phyloP scores from a whole-genome alignment of 2,888 invertebrate species.

The Myathropa florea region DNA sequence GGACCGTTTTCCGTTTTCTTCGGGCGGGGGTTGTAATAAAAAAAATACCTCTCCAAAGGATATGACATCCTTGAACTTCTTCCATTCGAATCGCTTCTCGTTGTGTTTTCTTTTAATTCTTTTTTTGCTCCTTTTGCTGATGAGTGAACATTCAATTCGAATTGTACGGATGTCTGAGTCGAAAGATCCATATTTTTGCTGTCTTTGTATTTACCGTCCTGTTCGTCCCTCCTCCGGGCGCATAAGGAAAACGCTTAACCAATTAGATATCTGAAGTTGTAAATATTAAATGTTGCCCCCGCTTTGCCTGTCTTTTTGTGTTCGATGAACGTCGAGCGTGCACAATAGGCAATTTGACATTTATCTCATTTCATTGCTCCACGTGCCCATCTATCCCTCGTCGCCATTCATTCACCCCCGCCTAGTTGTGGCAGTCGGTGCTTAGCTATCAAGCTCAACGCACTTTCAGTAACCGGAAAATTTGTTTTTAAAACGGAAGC shows the following conservation, averaged over 20 bases:
- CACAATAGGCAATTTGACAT: conserved; percentile 45
- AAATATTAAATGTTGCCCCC: conserved; percentile 43
- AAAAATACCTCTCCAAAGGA: conserved; percentile 9
- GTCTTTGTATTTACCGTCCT: conserved; percentile 17
- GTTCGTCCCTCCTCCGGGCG: not conserved
- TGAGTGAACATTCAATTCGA: conserved; percentile 62
- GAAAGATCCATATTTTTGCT: conserved; percentile 6
- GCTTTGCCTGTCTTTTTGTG: not conserved
- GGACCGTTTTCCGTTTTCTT: not conserved
- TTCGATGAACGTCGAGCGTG: not conserved
- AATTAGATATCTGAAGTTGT: conserved; percentile 40
- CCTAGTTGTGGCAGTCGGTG: too few relatives aligned
- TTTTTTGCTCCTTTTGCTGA: conserved; percentile 21
- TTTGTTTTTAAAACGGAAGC: conserved; percentile 42
- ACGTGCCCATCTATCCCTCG: conserved; percentile 1
- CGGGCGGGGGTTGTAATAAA: not conserved
- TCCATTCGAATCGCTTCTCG: not conserved
- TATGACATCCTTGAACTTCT: conserved; percentile 49
- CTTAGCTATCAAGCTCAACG: not conserved
- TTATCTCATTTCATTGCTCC: conserved; percentile 38
- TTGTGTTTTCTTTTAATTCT: not conserved
- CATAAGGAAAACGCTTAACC: conserved; percentile 30
- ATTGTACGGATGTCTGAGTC: conserved; percentile 56
- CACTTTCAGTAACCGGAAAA: conserved; percentile 15
- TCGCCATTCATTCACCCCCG: too few relatives aligned